A percentile compares a stretch with the other conserved stretches of the same genome.
Evolutionary conservation across 2,113 vertebrate species (phyloP).

Genomic region (Capreolus pygargus): DNA sequence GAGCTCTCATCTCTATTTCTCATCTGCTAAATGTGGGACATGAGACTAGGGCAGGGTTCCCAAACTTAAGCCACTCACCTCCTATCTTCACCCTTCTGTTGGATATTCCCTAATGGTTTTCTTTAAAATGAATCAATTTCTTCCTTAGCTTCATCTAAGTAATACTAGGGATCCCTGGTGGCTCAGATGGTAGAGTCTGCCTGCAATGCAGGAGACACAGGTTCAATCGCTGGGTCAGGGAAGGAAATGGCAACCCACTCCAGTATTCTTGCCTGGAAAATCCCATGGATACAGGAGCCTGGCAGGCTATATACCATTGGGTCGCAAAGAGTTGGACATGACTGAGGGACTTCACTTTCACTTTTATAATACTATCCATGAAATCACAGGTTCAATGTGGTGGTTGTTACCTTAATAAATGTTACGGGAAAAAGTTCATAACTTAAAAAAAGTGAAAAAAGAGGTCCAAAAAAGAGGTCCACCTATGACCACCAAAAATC

Average conservation of each 20-base stretch:
- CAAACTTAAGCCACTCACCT: not conserved
- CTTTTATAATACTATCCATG: not conserved
- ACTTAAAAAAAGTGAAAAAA: not conserved
- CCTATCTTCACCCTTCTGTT: not conserved
- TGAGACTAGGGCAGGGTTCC: not conserved
- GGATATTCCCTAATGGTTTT: not conserved
- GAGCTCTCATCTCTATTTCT: not conserved
- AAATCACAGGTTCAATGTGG: not conserved
- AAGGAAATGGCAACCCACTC: not conserved
- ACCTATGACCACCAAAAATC: not conserved
- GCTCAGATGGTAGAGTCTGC: not conserved
- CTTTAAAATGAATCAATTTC: not conserved
- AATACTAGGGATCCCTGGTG: not conserved
- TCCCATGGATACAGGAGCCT: not conserved
- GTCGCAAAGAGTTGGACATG: not conserved
- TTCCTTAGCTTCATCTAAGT: not conserved
- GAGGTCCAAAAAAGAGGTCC: not conserved
- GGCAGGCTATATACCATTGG: not conserved
- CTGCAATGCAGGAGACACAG: not conserved
- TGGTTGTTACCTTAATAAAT: not conserved
- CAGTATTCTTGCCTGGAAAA: not conserved
- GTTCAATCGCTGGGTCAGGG: not conserved
- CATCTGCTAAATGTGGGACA: not conserved
- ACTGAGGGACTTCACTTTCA: not conserved
- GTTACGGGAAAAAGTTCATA: not conserved